These are phyloP conservation scores for Ethmia dodecea DNA, from an alignment of 2,888 invertebrate species.

Conservation along the genomic window DNA sequence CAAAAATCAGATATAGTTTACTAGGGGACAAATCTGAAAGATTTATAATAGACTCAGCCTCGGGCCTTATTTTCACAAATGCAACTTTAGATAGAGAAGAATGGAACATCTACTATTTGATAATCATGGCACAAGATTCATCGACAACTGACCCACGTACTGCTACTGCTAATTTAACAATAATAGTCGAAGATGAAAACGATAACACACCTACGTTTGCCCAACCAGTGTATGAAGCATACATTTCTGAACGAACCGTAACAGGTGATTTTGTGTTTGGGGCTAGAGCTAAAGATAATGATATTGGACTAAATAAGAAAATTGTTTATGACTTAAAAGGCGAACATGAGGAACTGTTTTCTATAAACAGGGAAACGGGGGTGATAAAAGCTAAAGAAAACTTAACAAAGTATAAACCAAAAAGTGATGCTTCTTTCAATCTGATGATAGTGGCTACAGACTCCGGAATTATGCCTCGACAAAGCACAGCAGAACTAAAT, in stretches of 20 bases:
- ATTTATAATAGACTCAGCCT: conserved; percentile 87
- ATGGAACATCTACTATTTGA: conserved; percentile 85
- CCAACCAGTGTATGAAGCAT: conserved; percentile 85
- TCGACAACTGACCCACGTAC: conserved; percentile 91
- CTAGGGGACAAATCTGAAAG: conserved; percentile 88
- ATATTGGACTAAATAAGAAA: conserved; percentile 88
- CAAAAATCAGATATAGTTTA: conserved; percentile 90
- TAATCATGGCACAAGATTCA: conserved; percentile 92
- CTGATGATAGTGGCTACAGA: conserved; percentile 89
- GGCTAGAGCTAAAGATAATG: conserved; percentile 90
- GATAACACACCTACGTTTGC: conserved; percentile 91
- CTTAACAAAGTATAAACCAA: conserved; percentile 74
- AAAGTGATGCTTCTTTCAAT: conserved; percentile 79
- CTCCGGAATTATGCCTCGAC: conserved; percentile 82
- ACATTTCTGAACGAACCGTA: conserved; percentile 88
- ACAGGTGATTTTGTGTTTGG: conserved; percentile 94
- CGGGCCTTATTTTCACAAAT: conserved; percentile 87
- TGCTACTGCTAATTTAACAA: conserved; percentile 89
- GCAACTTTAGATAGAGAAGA: conserved; percentile 88
- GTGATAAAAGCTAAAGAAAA: conserved; percentile 89
- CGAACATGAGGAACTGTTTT: conserved; percentile 86
- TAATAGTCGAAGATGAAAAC: conserved; percentile 88
- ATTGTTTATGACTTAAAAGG: conserved; percentile 88
- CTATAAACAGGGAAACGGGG: conserved; percentile 88
- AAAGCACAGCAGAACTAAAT: conserved; percentile 85